Base-by-base conservation (phyloP, 2,888 invertebrate species). In the Gibbula magus region DNA sequence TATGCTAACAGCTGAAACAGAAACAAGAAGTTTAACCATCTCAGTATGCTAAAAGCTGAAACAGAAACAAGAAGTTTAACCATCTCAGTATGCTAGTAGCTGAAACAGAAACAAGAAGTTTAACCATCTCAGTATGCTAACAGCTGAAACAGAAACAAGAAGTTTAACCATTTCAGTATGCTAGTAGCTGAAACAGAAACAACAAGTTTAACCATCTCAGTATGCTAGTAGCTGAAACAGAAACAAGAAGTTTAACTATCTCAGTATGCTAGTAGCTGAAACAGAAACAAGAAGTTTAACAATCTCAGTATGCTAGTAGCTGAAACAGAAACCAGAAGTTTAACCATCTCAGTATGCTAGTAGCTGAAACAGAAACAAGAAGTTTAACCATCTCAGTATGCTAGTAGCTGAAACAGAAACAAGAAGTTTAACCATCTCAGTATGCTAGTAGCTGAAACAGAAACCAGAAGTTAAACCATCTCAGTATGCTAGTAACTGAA, bases 31-130 rank as follows among this genome's bases (percentile, higher is more conserved):
- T 52, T 70, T 18, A 70, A 35, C 25, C 54, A 70, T 22, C n/a
- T n/a, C 29, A 22, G 67, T 35, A 5, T 35, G 7, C 3, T 35
- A 5, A 7, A 35, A 22, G 90, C 89, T n/a, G 86, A 84, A 51
- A 83, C 78, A 0, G 76, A 56, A 77, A 91, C 39, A 75, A 91
- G 81, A 5, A 87, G 73, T 66, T 85, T 77, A 0, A 96, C 94
- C 32, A 96, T 95, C 51, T 96, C 95, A 0, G 94, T 80, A 91
- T 98, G 96, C 0, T 96, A 96, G 93, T 97, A 98, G 61, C 96
- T 96, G 83, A 16, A 84, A 88, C 16, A 73, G 81, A 74, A 66
- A 78, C 13, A 61, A 20, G 32, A 18, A 52, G 66, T 16, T 32
- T 3, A 20, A n/a, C 13, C 4, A n/a, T n/a, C n/a, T n/a, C n/a